Evolutionary conservation across 2,113 vertebrate species (phyloP).

Genomic region (Nicator chloris): DNA sequence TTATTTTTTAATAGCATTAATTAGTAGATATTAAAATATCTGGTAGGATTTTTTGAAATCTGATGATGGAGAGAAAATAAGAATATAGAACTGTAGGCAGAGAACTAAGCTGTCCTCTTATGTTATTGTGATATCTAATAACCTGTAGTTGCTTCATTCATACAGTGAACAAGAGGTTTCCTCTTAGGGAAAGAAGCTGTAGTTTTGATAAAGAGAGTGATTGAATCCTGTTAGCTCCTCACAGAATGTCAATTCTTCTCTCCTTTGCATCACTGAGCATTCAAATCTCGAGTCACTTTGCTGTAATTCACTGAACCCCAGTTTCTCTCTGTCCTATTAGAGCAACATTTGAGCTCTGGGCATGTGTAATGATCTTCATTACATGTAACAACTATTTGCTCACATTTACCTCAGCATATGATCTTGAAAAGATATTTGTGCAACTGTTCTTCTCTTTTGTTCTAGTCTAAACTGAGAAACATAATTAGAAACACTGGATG

Average conservation of each 20-base stretch:
- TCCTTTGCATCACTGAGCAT: neutral
- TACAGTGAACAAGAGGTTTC: neutral
- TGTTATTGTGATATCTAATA: neutral
- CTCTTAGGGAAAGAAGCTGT: neutral
- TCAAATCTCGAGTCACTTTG: neutral
- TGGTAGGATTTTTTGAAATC: neutral
- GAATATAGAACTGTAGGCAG: neutral
- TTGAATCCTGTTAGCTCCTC: neutral
- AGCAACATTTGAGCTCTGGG: neutral
- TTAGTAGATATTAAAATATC: neutral
- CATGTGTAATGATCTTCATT: neutral
- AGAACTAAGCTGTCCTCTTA: neutral
- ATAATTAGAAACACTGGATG: slow-evolving; percentile 41
- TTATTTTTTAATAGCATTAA: neutral
- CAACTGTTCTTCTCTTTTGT: neutral
- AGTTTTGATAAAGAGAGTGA: neutral
- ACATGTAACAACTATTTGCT: neutral
- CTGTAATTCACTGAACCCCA: neutral
- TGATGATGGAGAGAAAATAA: neutral
- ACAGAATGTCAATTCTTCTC: neutral
- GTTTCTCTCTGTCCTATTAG: neutral
- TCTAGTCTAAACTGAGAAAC: slow-evolving; percentile 48
- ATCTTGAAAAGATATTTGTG: neutral
- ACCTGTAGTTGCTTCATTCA: neutral
- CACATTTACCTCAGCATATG: neutral